These are phyloP conservation scores for Geotrypetes seraphini DNA, from an alignment of 2,797 vertebrate species.

Conservation along the genomic window DNA sequence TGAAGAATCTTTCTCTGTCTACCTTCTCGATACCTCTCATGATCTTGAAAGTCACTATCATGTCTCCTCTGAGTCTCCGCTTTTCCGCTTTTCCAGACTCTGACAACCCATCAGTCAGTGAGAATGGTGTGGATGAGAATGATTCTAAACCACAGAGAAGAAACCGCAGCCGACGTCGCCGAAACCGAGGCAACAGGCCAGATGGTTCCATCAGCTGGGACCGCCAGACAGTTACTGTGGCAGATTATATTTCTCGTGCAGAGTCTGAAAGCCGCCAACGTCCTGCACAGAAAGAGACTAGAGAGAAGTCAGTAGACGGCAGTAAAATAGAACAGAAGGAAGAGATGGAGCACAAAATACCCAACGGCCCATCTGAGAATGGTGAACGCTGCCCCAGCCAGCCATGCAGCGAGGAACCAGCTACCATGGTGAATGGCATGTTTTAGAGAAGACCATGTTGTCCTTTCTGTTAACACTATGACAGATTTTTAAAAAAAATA, in stretches of 20 bases:
- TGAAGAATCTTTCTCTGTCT: too few relatives aligned
- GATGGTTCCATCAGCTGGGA: constrained; percentile 76
- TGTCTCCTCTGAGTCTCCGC: too few relatives aligned
- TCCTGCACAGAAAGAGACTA: constrained; percentile 61
- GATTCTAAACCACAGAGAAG: constrained; percentile 76
- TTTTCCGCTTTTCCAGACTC: too few relatives aligned
- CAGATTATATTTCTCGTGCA: constrained; percentile 82
- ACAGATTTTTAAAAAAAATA: too few relatives aligned
- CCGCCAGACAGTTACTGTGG: constrained; percentile 79
- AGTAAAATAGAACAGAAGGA: constrained; percentile 31
- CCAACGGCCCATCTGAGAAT: constrained; percentile 63
- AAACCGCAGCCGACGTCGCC: constrained; percentile 80
- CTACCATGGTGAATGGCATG: too few relatives aligned
- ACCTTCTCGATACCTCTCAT: too few relatives aligned
- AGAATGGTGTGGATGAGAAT: constrained; percentile 54
- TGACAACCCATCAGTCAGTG: too few relatives aligned
- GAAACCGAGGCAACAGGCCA: constrained; percentile 72
- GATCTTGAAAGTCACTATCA: too few relatives aligned
- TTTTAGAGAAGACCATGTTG: too few relatives aligned
- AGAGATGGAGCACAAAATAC: too few relatives aligned
- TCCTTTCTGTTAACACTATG: too few relatives aligned
- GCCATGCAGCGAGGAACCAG: too few relatives aligned
- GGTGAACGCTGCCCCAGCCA: constrained; percentile 54
- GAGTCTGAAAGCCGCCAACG: constrained; percentile 87
- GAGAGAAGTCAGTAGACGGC: constrained; percentile 23